Conservation (phyloP, 2,888 invertebrate genomes). For the Globia sparganii region DNA sequence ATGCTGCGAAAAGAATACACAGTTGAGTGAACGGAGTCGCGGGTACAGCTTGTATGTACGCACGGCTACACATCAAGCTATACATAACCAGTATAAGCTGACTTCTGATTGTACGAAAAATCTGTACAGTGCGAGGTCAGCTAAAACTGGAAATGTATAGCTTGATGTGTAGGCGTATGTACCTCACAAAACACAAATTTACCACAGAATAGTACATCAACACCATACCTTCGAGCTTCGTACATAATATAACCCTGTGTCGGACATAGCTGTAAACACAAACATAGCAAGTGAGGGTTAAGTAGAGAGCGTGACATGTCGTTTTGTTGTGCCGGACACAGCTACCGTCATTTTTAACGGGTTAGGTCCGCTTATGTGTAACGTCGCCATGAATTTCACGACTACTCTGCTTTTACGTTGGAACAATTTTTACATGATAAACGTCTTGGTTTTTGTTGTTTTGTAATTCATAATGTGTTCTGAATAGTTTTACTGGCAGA, state of each 20-base stretch:
- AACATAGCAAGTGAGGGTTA: conserved; percentile 70
- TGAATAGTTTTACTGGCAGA: no score
- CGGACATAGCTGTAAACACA: conserved; percentile 57
- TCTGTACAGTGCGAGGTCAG: no score
- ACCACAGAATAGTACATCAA: not conserved
- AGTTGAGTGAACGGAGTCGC: not conserved
- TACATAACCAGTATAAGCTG: no score
- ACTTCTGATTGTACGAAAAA: no score
- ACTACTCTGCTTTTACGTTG: not conserved
- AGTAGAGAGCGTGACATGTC: conserved; percentile 69
- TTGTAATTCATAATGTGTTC: not conserved
- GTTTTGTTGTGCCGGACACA: conserved; percentile 67
- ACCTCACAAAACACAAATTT: conserved; percentile 19
- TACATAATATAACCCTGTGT: conserved; percentile 36
- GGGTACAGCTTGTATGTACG: not conserved
- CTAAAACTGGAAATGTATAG: no score
- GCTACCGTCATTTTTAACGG: conserved; percentile 66
- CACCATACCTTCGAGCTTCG: not conserved
- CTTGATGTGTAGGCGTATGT: no score
- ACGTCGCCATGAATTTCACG: conserved; percentile 35
- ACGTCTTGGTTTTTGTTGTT: not conserved
- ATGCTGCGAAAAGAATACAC: not conserved
- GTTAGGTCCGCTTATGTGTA: conserved; percentile 58
- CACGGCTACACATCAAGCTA: no score
- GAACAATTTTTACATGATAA: no score